These are phyloP conservation scores for Eonycteris spelaea DNA, from an alignment of 2,113 vertebrate species.

Conservation along the genomic window DNA sequence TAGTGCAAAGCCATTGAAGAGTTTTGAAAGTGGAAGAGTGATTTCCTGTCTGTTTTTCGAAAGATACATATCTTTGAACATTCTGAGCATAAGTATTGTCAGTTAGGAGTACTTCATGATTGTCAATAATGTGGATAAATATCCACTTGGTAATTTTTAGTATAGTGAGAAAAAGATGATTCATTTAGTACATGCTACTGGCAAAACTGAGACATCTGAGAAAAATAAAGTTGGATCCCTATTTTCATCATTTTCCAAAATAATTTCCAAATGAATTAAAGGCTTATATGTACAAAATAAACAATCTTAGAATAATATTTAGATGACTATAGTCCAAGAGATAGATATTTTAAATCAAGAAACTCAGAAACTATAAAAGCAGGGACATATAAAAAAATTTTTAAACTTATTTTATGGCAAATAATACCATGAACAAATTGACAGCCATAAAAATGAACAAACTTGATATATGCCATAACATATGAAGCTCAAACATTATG, in stretches of 20 bases:
- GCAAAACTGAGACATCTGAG: background rate
- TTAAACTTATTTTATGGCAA: background rate
- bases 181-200: background rate
- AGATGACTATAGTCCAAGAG: background rate
- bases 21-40: background rate
- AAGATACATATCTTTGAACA: background rate
- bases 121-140: background rate
- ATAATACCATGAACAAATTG: background rate
- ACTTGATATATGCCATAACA: background rate
- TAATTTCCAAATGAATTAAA: constrained; percentile 10
- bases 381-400: background rate
- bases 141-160: background rate
- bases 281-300: constrained; percentile 9
- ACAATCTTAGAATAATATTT: constrained; percentile 6
- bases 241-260: constrained; percentile 1
- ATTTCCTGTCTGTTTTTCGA: background rate
- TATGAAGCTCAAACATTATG: background rate
- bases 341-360: background rate
- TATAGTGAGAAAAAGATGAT: background rate
- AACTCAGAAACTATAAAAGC: background rate
- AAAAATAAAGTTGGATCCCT: background rate
- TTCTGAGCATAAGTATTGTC: background rate
- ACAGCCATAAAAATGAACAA: background rate
- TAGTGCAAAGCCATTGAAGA: background rate
- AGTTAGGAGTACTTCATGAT: background rate